Percentiles rank a stretch among this genome's conserved stretches.
These are phyloP conservation scores for Lateolabrax maculatus DNA, from an alignment of 2,797 vertebrate species.

Conservation along the genomic window DNA sequence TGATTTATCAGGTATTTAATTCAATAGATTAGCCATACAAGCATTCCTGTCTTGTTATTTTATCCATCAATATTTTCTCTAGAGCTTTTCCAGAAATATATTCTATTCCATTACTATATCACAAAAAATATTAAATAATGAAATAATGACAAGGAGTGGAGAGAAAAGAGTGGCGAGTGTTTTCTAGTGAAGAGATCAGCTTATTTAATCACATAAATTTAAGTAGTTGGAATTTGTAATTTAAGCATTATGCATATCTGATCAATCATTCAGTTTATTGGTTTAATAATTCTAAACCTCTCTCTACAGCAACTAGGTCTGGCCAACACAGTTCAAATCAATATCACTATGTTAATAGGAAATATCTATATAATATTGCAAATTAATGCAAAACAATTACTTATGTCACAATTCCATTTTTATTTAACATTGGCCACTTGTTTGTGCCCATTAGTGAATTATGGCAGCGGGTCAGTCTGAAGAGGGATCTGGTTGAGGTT, in stretches of 20 bases:
- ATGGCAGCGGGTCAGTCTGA: background rate
- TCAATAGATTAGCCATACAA: background rate
- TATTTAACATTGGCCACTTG: background rate
- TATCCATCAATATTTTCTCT: background rate
- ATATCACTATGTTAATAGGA: background rate
- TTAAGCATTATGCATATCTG: background rate
- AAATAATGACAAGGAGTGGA: too few relatives aligned
- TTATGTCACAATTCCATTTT: background rate
- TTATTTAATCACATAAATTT: background rate
- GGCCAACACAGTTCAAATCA: background rate
- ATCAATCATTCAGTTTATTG: background rate
- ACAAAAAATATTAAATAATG: background rate
- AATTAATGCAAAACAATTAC: background rate
- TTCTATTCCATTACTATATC: too few relatives aligned
- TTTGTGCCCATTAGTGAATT: background rate
- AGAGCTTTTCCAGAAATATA: background rate
- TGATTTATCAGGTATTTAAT: background rate
- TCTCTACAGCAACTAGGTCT: background rate
- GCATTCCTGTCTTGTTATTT: background rate
- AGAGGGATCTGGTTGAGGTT: background rate
- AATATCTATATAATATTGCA: background rate
- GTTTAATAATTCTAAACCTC: background rate
- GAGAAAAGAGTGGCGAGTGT: background rate
- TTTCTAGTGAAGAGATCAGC: background rate
- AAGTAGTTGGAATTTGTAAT: background rate